Base-by-base conservation (phyloP, 2,888 invertebrate genomes). In the Drosophila falleni region DNA sequence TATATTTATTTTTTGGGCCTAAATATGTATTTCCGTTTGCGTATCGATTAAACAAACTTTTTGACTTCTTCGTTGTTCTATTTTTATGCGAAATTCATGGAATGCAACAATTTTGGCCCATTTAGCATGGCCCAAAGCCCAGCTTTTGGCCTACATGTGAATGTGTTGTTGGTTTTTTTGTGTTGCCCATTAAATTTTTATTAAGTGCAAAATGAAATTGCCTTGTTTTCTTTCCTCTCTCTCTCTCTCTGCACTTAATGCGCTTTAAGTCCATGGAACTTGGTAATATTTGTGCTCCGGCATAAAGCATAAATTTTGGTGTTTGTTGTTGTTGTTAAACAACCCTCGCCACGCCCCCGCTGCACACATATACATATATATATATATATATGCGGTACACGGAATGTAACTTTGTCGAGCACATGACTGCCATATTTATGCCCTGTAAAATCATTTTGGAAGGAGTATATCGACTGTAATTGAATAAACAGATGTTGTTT, bases 171-270 rank as follows among this genome's bases (percentile, higher is more conserved):
- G 4, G 15, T 44, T 33, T 39, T 29, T 47, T 29, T 47, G 37
- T 23, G 37, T 55, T 50, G 33, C n/a, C 58, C 85, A 89, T 89
- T 89, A 78, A 71, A 78, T 83, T 71, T 85, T 89, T 84, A 88
- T 84, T 72, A 81, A 85, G 84, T 84, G 89, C 83, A 79, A 89
- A 89, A 71, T 75, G 86, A 89, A 85, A 74, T 85, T 85, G 88
- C 58, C 73, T 69, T 65, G 71, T 79, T 87, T 73, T 51, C 66
- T 58, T 29, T 23, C 33, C 60, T 13, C 16, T 9, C 19, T 5
- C 23, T 35, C 61, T 49, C 54, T 35, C 62, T 61, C 39, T 16
- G 29, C 64, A 66, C 64, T 78, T 73, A 77, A 71, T 80, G 80
- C 83, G 81, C 81, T 77, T 78, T 69, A 67, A 72, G 82, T 64